Base-by-base conservation (phyloP, 2,113 vertebrate genomes). In the Pseudorhombus dupliciocellatus region DNA sequence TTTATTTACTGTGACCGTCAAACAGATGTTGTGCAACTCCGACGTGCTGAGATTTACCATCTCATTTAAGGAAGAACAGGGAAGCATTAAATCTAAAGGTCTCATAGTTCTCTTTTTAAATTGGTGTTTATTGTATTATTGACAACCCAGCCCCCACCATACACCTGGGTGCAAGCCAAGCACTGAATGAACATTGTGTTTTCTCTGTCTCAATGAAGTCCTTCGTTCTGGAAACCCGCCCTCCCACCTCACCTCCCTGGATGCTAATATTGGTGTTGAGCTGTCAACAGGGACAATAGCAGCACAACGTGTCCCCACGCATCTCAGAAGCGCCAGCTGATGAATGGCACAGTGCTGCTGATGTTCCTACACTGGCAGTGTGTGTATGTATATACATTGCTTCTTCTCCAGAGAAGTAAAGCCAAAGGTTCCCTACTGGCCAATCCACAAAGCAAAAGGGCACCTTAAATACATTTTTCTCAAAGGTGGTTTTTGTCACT, bases 231-330 rank as follows among this genome's bases (percentile, higher is more conserved):
- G 20, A 55, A 55, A 50, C 48, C 44, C 16, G 6, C 66, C 69
- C 72, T 73, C 26, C 67, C 34, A 57, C 72, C 63, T 80, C 76
- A 53, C 62, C 62, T 57, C 54, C 34, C 54, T 77, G 20, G 79
- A 79, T 80, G 75, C 60, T 72, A 68, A 71, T 79, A 72, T 66
- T 63, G 66, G 61, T 22, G 53, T 59, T 51, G 70, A 80, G 84
- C 56, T 77, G 75, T 80, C 85, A 80, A 86, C 66, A 30, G 73
- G 66, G 68, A 84, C 73, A 53, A 72, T 46, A 25, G 55, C 59
- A 57, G 75, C 64, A 89, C 84, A 87, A 79, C 78, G 80, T 86
- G 85, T 87, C 79, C 81, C 70, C 42, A 56, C 14, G 66, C 66
- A 81, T 86, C 69, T 65, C 68, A 51, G 72, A 84, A 80, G 75